Evolutionary conservation across 2,888 invertebrate genomes (phyloP).

Genomic region (Clusia tigrina): DNA sequence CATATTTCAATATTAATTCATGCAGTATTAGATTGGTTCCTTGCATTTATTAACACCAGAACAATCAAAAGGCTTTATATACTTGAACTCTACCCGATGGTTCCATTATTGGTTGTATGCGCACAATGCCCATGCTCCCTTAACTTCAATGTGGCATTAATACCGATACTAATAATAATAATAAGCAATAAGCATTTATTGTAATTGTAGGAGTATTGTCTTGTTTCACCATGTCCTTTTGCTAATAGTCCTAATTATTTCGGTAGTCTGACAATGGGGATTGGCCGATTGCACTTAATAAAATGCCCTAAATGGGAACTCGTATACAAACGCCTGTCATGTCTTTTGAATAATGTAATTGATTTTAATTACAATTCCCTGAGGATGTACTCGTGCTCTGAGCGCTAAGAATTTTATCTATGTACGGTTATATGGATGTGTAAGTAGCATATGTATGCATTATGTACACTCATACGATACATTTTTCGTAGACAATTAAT

Average conservation of each 20-base stretch:
- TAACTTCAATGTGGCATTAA: neutral
- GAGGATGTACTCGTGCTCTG: neutral
- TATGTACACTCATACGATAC: too few relatives aligned
- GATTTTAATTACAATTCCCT: neutral
- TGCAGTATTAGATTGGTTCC: too few relatives aligned
- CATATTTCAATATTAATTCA: too few relatives aligned
- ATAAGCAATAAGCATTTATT: neutral
- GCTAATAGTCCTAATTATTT: neutral
- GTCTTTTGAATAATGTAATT: slow-evolving; percentile 1
- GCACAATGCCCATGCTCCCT: neutral
- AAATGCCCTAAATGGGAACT: neutral
- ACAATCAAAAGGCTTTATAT: neutral
- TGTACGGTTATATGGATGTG: too few relatives aligned
- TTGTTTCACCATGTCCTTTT: neutral
- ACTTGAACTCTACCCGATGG: neutral
- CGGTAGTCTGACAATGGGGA: neutral
- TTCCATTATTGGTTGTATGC: neutral
- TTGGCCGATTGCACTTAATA: neutral
- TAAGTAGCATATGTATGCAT: too few relatives aligned
- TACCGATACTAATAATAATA: neutral
- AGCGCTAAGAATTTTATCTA: too few relatives aligned
- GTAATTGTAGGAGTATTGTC: too few relatives aligned
- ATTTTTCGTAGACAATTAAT: too few relatives aligned
- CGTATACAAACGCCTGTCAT: slow-evolving; percentile 3
- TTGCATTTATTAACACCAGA: too few relatives aligned